Conservation (phyloP, 2,888 invertebrate genomes). For the Axea sp. region DNA sequence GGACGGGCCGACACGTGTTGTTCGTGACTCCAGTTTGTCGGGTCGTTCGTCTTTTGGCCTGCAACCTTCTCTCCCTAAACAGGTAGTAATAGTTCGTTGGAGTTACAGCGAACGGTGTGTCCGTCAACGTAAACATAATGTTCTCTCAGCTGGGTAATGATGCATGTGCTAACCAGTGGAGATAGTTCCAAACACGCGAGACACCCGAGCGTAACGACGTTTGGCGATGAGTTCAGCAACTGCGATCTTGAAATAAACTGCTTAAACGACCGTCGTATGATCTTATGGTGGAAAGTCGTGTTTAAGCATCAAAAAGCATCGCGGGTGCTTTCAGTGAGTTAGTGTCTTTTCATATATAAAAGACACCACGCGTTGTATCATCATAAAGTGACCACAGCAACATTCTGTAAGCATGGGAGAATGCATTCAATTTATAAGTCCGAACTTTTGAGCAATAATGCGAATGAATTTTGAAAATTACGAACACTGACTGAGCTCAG, state of each 20-base stretch:
- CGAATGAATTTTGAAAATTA: too few species aligned
- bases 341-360: too few species aligned
- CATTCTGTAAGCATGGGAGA: too few species aligned
- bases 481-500: too few species aligned
- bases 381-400: too few species aligned
- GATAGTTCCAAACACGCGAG: conserved; percentile 38
- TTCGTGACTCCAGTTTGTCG: conserved; percentile 45
- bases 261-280: conserved; percentile 23
- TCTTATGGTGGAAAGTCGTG: conserved; percentile 30
- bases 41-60: conserved; percentile 45
- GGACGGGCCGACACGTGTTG: conserved; percentile 30
- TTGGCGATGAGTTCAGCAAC: conserved; percentile 27
- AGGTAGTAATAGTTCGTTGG: conserved; percentile 36
- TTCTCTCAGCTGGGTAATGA: conserved; percentile 38
- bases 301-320: too few species aligned
- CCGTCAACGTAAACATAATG: conserved; percentile 38
- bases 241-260: conserved; percentile 35
- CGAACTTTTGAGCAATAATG: too few species aligned
- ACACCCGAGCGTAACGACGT: conserved; percentile 24
- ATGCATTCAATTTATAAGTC: too few species aligned
- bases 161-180: conserved; percentile 42
- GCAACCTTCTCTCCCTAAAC: conserved; percentile 15
- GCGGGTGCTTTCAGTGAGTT: too few species aligned
- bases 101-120: conserved; percentile 38
- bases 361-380: too few species aligned